These are phyloP conservation scores for Agriopis leucophaearia DNA, from an alignment of 2,888 invertebrate genomes.

Conservation along the genomic window DNA sequence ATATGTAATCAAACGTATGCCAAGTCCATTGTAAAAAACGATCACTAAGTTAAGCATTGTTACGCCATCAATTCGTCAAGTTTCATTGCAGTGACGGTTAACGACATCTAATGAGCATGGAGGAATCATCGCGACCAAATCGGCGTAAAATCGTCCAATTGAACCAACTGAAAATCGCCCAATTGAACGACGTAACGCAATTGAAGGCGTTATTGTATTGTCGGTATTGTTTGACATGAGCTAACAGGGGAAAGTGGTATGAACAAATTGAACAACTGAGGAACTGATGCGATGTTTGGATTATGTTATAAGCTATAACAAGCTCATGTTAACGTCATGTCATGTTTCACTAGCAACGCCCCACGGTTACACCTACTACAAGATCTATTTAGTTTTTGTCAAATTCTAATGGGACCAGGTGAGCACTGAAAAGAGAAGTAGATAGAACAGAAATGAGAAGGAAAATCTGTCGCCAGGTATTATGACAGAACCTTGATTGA, in stretches of 20 bases:
- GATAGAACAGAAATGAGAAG: too few species aligned
- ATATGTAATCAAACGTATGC: too few species aligned
- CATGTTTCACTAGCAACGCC: too few species aligned
- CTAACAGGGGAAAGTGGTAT: slow-evolving; percentile 21
- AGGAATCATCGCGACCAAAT: slow-evolving; percentile 57
- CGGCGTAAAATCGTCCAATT: slow-evolving; percentile 65
- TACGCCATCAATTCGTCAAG: slow-evolving; percentile 17
- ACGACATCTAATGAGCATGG: slow-evolving; percentile 34
- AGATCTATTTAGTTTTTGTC: too few species aligned
- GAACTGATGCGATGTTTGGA: slow-evolving; percentile 12
- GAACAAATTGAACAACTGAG: not conserved
- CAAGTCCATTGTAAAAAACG: too few species aligned
- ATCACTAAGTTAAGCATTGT: too few species aligned
- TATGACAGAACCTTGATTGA: too few species aligned
- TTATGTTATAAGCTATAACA: not conserved
- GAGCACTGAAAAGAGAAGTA: too few species aligned
- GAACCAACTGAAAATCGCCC: slow-evolving; percentile 55
- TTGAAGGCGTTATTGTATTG: slow-evolving; percentile 19
- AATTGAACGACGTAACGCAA: slow-evolving; percentile 47
- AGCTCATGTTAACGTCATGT: not conserved
- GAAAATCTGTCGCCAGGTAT: too few species aligned
- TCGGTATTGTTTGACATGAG: slow-evolving; percentile 22
- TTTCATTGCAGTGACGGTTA: slow-evolving; percentile 19
- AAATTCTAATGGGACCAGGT: too few species aligned
- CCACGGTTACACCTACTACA: too few species aligned